Evolutionary conservation across 2,888 invertebrate species (phyloP).

Genomic region (Synanthedon vespiformis): DNA sequence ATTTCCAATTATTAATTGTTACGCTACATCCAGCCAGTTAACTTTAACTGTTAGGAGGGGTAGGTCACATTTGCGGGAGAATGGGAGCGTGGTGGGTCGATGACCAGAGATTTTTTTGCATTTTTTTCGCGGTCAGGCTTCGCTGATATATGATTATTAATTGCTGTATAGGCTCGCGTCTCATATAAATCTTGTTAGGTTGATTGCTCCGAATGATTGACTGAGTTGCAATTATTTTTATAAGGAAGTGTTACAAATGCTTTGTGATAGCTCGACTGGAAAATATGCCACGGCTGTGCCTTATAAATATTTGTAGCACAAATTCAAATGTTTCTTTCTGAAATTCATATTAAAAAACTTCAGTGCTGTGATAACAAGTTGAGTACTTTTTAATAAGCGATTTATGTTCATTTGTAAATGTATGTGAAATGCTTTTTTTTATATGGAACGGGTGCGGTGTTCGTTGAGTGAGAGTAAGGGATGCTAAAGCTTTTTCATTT

Average conservation of each 20-base stretch:
- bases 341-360: too few species aligned
- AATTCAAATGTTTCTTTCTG: too few species aligned
- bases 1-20: conserved; percentile 33
- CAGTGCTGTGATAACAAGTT: too few species aligned
- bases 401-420: too few species aligned
- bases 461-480: too few species aligned
- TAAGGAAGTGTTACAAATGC: background rate
- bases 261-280: too few species aligned
- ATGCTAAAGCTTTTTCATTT: too few species aligned
- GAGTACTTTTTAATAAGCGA: too few species aligned
- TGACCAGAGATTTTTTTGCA: conserved; percentile 10
- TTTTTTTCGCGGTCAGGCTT: conserved; percentile 4
- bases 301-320: too few species aligned
- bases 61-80: conserved; percentile 26
- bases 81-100: conserved; percentile 33
- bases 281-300: too few species aligned
- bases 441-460: too few species aligned
- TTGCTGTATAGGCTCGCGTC: conserved; percentile 4
- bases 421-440: too few species aligned
- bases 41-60: conserved; percentile 20
- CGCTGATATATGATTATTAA: conserved; percentile 7
- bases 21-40: conserved; percentile 19
- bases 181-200: background rate
- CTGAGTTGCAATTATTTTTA: background rate
- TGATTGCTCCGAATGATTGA: background rate